phyloP scores from a whole-genome alignment of 64 coral and sea anemone species.

The Montipora efflorescens region DNA sequence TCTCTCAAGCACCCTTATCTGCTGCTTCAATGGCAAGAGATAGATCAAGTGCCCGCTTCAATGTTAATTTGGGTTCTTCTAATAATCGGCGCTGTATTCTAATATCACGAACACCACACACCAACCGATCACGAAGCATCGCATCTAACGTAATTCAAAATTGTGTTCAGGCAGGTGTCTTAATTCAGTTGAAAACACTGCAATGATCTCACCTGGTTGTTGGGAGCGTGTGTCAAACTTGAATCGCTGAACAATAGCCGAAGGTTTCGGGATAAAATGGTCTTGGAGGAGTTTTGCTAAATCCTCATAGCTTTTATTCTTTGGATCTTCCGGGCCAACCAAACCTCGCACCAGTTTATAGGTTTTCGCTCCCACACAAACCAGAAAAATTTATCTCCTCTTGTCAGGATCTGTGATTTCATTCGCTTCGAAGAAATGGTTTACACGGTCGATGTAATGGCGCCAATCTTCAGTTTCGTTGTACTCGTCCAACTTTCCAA shows the following conservation, averaged over 20 bases:
- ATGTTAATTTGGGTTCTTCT: neutral
- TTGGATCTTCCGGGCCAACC: neutral
- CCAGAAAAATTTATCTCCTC: neutral
- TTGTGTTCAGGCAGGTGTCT: conserved; percentile 5
- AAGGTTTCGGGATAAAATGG: neutral
- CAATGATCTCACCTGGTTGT: conserved; percentile 34
- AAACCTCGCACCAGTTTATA: conserved; percentile 14
- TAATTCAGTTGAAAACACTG: neutral
- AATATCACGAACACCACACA: conserved; percentile 28
- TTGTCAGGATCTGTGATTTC: neutral
- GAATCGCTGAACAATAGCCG: neutral
- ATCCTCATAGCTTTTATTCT: neutral
- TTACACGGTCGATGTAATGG: neutral
- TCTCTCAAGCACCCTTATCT: neutral
- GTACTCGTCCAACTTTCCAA: neutral
- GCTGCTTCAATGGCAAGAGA: neutral
- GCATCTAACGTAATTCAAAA: conserved; percentile 9
- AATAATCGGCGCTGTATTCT: conserved; percentile 29
- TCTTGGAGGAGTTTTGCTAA: neutral
- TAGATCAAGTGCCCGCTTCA: neutral
- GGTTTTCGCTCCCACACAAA: conserved; percentile 9
- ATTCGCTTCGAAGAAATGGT: neutral
- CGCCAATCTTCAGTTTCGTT: neutral
- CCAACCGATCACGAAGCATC: conserved; percentile 28
- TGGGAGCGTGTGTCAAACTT: neutral